phyloP scores from a whole-genome alignment of 2,113 vertebrate genomes.

The Sturnus vulgaris region DNA sequence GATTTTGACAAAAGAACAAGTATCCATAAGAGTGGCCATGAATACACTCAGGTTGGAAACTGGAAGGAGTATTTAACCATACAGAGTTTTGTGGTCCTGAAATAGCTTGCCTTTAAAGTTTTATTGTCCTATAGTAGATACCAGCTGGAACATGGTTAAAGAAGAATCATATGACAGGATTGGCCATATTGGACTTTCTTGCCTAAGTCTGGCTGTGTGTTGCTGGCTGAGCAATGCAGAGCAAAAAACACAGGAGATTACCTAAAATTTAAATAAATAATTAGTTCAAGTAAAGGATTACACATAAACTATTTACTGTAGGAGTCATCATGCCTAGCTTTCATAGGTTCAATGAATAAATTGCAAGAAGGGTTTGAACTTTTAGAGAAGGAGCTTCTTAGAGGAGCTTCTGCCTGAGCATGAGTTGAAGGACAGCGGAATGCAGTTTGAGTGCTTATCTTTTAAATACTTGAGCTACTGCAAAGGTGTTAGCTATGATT shows the following conservation, averaged over 20 bases:
- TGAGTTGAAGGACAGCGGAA: background rate
- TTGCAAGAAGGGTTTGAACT: background rate
- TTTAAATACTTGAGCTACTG: background rate
- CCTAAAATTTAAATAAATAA: background rate
- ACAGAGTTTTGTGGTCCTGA: background rate
- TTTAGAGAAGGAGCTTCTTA: background rate
- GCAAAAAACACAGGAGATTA: background rate
- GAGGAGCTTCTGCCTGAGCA: accelerated
- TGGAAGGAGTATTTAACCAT: background rate
- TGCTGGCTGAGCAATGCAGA: background rate
- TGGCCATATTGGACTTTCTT: background rate
- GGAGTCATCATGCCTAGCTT: background rate
- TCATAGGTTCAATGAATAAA: background rate
- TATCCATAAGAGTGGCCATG: background rate
- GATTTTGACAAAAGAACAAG: background rate
- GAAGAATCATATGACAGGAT: background rate
- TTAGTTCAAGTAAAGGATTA: background rate
- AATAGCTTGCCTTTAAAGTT: background rate
- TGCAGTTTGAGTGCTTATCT: background rate
- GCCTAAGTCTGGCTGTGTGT: background rate
- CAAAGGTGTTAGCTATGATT: background rate
- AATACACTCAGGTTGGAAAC: background rate
- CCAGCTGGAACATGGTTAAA: background rate
- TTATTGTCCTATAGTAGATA: background rate
- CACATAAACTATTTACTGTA: background rate